phyloP scores from a whole-genome alignment of 2,797 vertebrate genomes.

The Pterois miles region DNA sequence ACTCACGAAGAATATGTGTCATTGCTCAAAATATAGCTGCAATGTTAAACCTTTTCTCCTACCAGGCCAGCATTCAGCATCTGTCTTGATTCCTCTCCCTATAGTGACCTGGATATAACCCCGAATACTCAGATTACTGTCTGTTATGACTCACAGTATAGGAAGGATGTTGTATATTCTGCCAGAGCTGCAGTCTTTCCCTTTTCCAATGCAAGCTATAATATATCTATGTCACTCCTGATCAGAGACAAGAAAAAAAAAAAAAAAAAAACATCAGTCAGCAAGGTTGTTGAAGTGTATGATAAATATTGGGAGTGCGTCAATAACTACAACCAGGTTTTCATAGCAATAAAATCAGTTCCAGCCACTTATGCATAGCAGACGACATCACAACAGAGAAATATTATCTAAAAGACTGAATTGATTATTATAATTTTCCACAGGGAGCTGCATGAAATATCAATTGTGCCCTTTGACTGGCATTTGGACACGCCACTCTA shows the following conservation, averaged over 20 bases:
- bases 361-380: constrained; percentile 2
- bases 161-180: not conserved
- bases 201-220: constrained; percentile 5
- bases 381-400: constrained; percentile 39
- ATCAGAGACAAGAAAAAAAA: constrained; percentile 5
- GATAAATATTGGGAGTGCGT: constrained; percentile 25
- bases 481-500: constrained; percentile 59
- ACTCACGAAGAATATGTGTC: not conserved
- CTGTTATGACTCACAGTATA: not conserved
- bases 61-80: not conserved
- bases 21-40: not conserved
- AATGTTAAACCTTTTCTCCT: not conserved
- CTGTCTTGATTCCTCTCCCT: not conserved
- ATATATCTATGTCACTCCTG: not conserved
- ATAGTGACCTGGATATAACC: not conserved
- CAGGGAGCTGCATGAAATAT: constrained; percentile 60
- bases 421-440: constrained; percentile 54
- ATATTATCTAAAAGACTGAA: constrained; percentile 31
- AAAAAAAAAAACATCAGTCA: not conserved
- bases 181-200: not conserved
- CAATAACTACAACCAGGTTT: not conserved
- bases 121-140: not conserved
- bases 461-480: constrained; percentile 68
- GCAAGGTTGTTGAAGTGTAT: not conserved
- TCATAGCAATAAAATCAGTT: constrained; percentile 13